A percentile compares a stretch with the other conserved stretches of the same genome.
Evolutionary conservation across 2,797 vertebrate species (phyloP).

Genomic region (Monodelphis domestica): DNA sequence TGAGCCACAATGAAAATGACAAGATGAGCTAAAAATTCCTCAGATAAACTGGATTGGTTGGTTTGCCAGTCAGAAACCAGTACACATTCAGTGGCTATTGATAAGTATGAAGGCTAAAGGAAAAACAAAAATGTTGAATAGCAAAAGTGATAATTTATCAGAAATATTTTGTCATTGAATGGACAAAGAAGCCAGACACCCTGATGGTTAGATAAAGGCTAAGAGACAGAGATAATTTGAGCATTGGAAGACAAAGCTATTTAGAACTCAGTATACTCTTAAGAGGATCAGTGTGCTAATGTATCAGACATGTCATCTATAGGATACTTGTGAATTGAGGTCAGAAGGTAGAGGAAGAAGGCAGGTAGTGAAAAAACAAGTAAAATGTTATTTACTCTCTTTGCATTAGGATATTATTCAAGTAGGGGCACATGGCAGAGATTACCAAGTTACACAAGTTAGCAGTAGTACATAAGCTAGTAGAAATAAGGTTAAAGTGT

Average conservation of each 20-base stretch:
- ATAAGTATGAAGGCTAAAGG: conserved; percentile 20
- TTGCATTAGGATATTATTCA: conserved; percentile 1
- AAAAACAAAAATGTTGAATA: not conserved
- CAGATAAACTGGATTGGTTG: conserved; percentile 15
- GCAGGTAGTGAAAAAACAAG: conserved; percentile 14
- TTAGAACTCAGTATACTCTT: conserved; percentile 23
- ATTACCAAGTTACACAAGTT: not conserved
- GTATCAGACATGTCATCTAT: conserved; percentile 16
- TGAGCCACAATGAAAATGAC: conserved; percentile 26
- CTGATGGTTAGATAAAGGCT: not conserved
- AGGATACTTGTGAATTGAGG: not conserved
- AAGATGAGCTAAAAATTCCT: not conserved
- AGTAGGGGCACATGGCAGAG: not conserved
- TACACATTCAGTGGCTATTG: conserved; percentile 4
- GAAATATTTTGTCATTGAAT: not conserved
- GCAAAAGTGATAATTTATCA: not conserved
- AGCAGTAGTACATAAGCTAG: not conserved
- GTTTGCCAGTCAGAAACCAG: conserved; percentile 24
- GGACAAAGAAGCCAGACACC: not conserved
- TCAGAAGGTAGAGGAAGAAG: conserved; percentile 14
- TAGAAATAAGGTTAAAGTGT: not conserved
- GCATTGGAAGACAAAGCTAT: not conserved
- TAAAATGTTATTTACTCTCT: conserved; percentile 2
- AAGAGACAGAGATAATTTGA: not conserved
- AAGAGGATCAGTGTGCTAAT: conserved; percentile 24